Evolutionary conservation across 2,888 invertebrate species (phyloP).

Genomic region (Drosophila nr. fundita): DNA sequence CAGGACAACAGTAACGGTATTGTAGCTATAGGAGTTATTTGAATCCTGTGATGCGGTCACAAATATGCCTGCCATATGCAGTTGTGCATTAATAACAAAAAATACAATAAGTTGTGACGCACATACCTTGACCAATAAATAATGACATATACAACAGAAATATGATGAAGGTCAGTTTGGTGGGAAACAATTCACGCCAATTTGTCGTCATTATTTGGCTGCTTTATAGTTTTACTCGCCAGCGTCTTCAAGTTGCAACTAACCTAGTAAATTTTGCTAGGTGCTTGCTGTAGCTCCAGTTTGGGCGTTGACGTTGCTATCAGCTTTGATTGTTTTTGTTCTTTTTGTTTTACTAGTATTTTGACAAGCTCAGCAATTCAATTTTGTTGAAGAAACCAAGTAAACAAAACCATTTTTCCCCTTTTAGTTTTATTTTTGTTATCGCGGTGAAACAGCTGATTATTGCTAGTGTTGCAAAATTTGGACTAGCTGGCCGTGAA

Average conservation of each 20-base stretch:
- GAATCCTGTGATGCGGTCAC: constrained; percentile 95
- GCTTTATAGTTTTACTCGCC: constrained; percentile 17
- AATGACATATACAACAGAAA: constrained; percentile 94
- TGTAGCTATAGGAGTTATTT: constrained; percentile 93
- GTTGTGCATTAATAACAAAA: not conserved
- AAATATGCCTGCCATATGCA: constrained; percentile 90
- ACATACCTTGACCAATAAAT: constrained; percentile 95
- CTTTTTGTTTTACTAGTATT: not conserved
- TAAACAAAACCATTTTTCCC: constrained; percentile 44
- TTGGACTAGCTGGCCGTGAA: not conserved
- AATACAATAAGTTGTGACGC: not conserved
- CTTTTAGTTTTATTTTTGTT: constrained; percentile 22
- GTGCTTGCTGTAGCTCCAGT: constrained; percentile 4
- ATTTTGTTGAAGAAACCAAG: constrained; percentile 25
- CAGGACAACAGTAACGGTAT: constrained; percentile 94
- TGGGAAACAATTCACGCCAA: constrained; percentile 92
- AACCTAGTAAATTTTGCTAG: not conserved
- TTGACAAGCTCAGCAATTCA: constrained; percentile 42
- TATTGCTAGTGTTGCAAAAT: constrained; percentile 33
- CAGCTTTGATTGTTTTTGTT: constrained; percentile 21
- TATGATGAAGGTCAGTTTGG: constrained; percentile 91
- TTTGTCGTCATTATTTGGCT: constrained; percentile 79
- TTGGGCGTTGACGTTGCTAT: constrained; percentile 29
- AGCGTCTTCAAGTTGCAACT: constrained; percentile 37
- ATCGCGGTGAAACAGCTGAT: constrained; percentile 28